Percentiles rank a stretch among this genome's conserved stretches.
phyloP scores from a whole-genome alignment of 2,888 invertebrate species.

The Dryobota labecula region DNA sequence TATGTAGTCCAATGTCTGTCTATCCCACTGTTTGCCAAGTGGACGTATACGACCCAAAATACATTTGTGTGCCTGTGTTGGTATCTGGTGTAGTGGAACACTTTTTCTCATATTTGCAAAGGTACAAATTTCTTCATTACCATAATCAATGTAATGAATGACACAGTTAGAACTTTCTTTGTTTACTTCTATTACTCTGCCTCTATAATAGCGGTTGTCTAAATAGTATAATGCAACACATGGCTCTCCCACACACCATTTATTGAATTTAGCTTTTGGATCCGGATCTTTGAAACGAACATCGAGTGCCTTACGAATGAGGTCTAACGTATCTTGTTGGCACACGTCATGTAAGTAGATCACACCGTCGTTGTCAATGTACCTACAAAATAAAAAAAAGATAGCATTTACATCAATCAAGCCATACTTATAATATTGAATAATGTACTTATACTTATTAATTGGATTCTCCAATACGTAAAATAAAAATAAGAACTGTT shows the following conservation, averaged over 20 bases:
- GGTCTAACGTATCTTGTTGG: conserved; percentile 82
- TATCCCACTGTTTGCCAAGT: conserved; percentile 83
- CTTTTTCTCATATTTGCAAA: conserved; percentile 91
- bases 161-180: conserved; percentile 81
- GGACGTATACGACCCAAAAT: conserved; percentile 85
- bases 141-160: conserved; percentile 95
- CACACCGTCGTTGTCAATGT: conserved; percentile 85
- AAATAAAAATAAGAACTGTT: neutral
- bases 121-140: conserved; percentile 93
- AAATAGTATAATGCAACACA: conserved; percentile 92
- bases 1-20: conserved; percentile 91
- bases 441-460: neutral
- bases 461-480: neutral
- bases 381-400: conserved; percentile 71
- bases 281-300: conserved; percentile 84
- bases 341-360: conserved; percentile 82
- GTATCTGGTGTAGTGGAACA: conserved; percentile 92
- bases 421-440: neutral
- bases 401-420: neutral
- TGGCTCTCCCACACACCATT: conserved; percentile 92
- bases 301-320: conserved; percentile 88
- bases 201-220: conserved; percentile 93
- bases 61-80: conserved; percentile 92
- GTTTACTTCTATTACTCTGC: conserved; percentile 87
- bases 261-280: conserved; percentile 84